These are phyloP conservation scores for Acleris literana DNA, from an alignment of 2,888 invertebrate genomes.

Conservation along the genomic window DNA sequence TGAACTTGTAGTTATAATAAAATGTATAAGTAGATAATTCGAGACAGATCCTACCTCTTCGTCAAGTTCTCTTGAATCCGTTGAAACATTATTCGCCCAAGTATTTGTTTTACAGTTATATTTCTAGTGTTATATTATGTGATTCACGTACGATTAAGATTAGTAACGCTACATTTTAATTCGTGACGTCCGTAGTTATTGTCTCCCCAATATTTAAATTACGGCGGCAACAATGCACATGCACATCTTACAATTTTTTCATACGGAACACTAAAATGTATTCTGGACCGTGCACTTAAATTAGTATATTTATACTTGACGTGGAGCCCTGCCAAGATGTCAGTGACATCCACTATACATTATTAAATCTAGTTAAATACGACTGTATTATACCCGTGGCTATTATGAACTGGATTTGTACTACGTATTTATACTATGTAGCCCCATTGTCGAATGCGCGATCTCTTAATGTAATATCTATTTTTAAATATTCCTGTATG, in stretches of 20 bases:
- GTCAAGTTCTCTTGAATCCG: too few relatives aligned
- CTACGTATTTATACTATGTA: conserved; percentile 5
- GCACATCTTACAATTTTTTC: conserved; percentile 23
- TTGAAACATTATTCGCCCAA: too few relatives aligned
- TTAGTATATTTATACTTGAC: conserved; percentile 76
- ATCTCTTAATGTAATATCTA: background rate
- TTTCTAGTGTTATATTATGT: too few relatives aligned
- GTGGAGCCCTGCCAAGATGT: conserved; percentile 79
- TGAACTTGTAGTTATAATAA: too few relatives aligned
- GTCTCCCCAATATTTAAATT: background rate
- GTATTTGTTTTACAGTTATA: too few relatives aligned
- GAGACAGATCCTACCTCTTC: too few relatives aligned
- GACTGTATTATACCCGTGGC: conserved; percentile 1
- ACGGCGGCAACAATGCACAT: background rate
- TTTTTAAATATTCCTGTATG: background rate
- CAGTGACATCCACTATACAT: conserved; percentile 70
- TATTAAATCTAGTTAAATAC: conserved; percentile 62
- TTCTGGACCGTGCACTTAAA: conserved; percentile 71
- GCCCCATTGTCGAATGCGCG: background rate
- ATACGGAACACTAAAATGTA: conserved; percentile 63
- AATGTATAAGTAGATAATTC: too few relatives aligned
- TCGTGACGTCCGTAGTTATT: background rate
- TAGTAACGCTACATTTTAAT: background rate
- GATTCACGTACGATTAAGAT: background rate
- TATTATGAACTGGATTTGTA: conserved; percentile 18